phyloP scores from a whole-genome alignment of 2,113 vertebrate species.

The Salvator merianae region DNA sequence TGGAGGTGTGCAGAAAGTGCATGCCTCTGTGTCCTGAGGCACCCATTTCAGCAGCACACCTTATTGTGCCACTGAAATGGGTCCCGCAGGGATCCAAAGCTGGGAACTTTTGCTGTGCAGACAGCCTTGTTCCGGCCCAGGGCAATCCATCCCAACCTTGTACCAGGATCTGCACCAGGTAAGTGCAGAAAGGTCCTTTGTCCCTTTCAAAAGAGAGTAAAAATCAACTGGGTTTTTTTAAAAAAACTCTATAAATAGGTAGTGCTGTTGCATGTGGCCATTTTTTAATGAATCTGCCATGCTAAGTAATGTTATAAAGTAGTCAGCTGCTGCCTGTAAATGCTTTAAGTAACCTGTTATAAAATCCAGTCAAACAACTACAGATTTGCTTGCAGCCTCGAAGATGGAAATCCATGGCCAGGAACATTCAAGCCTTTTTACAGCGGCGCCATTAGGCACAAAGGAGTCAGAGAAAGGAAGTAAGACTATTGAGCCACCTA shows the following conservation, averaged over 20 bases:
- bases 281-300: slow-evolving; percentile 63
- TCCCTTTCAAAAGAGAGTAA: slow-evolving; percentile 18
- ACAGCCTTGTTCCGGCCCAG: too few relatives aligned
- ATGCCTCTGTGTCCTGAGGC: too few relatives aligned
- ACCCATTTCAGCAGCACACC: too few relatives aligned
- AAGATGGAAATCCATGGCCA: slow-evolving; percentile 94
- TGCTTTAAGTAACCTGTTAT: slow-evolving; percentile 72
- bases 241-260: slow-evolving; percentile 61
- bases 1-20: too few relatives aligned
- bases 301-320: slow-evolving; percentile 59
- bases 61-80: too few relatives aligned
- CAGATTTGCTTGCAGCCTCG: slow-evolving; percentile 97
- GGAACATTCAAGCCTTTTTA: slow-evolving; percentile 69
- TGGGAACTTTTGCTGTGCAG: too few relatives aligned
- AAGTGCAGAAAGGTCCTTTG: background rate
- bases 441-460: slow-evolving; percentile 70
- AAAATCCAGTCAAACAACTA: slow-evolving; percentile 86
- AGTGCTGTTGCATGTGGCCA: slow-evolving; percentile 74
- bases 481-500: slow-evolving; percentile 73
- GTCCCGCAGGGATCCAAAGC: too few relatives aligned
- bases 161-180: too few relatives aligned
- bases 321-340: slow-evolving; percentile 65
- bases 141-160: too few relatives aligned
- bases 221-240: slow-evolving; percentile 47
- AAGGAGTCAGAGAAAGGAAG: slow-evolving; percentile 66